Conservation (phyloP, 2,888 invertebrate genomes). For the Calameuta idolon region DNA sequence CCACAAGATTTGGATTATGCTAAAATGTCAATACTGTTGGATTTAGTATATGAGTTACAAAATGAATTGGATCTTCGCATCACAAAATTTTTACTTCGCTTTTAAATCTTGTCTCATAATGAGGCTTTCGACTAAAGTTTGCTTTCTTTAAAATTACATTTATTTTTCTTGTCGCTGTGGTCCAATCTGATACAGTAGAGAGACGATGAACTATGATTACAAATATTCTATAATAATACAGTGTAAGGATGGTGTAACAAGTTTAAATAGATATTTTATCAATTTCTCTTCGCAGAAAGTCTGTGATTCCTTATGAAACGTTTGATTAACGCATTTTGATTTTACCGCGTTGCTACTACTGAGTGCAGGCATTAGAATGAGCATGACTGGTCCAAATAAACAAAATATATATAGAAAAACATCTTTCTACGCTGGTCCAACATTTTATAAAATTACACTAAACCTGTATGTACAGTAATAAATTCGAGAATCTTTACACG, state of each 20-base stretch:
- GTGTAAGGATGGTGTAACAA: not conserved
- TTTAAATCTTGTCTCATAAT: not conserved
- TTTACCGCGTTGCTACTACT: not conserved
- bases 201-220: not conserved
- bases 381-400: not conserved
- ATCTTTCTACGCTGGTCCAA: constrained; percentile 27
- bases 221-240: not conserved
- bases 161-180: not conserved
- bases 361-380: not conserved
- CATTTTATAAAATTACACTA: constrained; percentile 18
- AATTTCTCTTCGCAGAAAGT: not conserved
- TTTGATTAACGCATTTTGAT: not conserved
- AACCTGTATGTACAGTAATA: constrained; percentile 13
- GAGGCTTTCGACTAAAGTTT: too few relatives aligned
- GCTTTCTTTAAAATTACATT: not conserved
- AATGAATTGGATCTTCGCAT: too few relatives aligned
- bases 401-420: constrained; percentile 25
- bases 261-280: not conserved
- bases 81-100: not conserved
- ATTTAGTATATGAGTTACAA: too few relatives aligned
- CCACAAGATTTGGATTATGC: not conserved
- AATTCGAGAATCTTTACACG: constrained; percentile 4
- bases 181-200: not conserved
- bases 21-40: too few relatives aligned
- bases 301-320: not conserved